Percentiles rank a stretch among this genome's conserved stretches.
Evolutionary conservation across 2,113 vertebrate species (phyloP).

Genomic region (Formicarius rufipectus): DNA sequence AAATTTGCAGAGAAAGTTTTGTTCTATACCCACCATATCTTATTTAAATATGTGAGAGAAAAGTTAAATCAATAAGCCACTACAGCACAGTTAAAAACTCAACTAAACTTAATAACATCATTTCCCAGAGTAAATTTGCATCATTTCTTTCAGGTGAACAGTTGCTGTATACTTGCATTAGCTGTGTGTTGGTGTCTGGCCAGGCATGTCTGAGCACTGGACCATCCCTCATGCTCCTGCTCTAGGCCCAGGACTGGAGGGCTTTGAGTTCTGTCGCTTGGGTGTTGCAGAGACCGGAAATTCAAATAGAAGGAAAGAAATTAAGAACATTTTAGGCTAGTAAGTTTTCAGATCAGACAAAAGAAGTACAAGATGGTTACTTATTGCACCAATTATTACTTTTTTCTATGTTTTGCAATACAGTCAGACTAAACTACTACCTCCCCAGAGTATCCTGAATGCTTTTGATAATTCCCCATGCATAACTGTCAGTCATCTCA

Average conservation of each 20-base stretch:
- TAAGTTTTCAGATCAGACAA: background rate
- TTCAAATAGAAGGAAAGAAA: background rate
- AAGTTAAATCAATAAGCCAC: background rate
- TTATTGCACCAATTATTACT: background rate
- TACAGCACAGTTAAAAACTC: background rate
- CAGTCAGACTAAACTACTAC: background rate
- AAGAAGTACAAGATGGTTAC: background rate
- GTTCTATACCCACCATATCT: background rate
- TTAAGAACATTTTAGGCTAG: background rate
- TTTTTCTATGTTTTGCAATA: background rate
- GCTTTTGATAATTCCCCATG: background rate
- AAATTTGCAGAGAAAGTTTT: background rate
- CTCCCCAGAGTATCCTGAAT: background rate
- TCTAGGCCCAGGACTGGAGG: fast-evolving
- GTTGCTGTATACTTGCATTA: background rate
- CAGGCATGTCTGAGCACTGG: background rate
- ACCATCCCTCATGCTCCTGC: background rate
- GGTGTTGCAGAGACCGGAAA: background rate
- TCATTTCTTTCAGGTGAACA: background rate
- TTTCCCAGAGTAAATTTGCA: background rate
- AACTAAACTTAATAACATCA: background rate
- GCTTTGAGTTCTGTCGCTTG: background rate
- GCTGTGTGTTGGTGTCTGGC: background rate
- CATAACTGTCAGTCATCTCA: background rate
- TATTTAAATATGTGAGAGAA: background rate